A percentile compares a stretch with the other conserved stretches of the same genome.
phyloP scores from a whole-genome alignment of 35 echinoderm and acorn worm genomes.

The Eucidaris tribuloides region DNA sequence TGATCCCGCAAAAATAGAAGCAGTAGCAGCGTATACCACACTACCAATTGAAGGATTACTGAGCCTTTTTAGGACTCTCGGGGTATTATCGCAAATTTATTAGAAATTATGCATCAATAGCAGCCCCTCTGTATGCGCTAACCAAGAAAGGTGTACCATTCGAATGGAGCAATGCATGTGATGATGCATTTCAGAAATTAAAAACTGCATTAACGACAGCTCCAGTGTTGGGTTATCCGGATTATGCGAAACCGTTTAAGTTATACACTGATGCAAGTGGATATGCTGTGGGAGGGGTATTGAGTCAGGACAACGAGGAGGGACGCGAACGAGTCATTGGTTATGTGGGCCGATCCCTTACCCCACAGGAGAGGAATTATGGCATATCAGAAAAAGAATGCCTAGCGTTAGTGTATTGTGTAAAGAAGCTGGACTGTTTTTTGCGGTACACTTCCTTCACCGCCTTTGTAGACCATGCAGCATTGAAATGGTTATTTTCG shows the following conservation, averaged over 20 bases:
- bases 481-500: conserved; percentile 50
- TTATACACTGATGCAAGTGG: conserved; percentile 62
- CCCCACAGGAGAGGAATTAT: background rate
- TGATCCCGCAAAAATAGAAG: background rate
- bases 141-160: conserved; percentile 24
- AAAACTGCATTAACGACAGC: conserved; percentile 25
- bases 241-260: conserved; percentile 30
- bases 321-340: conserved; percentile 47
- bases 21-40: background rate
- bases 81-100: conserved; percentile 20
- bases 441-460: background rate
- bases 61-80: conserved; percentile 15
- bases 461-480: conserved; percentile 19
- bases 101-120: background rate
- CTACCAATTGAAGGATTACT: background rate
- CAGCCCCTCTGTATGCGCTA: conserved; percentile 1
- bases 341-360: conserved; percentile 38
- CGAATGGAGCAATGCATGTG: conserved; percentile 39
- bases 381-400: background rate
- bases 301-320: conserved; percentile 40
- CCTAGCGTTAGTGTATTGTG: background rate
- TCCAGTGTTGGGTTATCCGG: conserved; percentile 55
- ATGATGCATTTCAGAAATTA: conserved; percentile 35
- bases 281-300: conserved; percentile 44
- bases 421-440: background rate